phyloP scores from a whole-genome alignment of 2,888 invertebrate species.

The Idaea dimidiata region DNA sequence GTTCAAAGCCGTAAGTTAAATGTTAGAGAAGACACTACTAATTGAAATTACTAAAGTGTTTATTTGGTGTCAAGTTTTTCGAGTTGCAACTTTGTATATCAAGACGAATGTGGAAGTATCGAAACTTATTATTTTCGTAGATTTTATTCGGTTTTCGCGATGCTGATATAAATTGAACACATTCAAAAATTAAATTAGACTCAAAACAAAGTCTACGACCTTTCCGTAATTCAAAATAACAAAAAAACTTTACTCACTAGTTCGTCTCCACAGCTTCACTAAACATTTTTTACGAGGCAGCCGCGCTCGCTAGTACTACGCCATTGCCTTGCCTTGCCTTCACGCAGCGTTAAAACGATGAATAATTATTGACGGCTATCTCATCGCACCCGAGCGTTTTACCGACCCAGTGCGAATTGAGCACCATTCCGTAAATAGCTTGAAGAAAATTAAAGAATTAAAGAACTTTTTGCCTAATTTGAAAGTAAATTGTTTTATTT shows the following conservation, averaged over 20 bases:
- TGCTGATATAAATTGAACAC: too few relatives aligned
- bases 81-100: too few relatives aligned
- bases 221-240: too few relatives aligned
- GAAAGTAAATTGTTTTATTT: not conserved
- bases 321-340: conserved; percentile 63
- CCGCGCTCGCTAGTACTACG: conserved; percentile 54
- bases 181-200: too few relatives aligned
- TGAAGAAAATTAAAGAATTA: not conserved
- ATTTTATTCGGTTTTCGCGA: too few relatives aligned
- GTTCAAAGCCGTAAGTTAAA: too few relatives aligned
- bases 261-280: conserved; percentile 45
- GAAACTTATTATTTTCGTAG: too few relatives aligned
- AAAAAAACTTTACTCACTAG: not conserved
- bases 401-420: conserved; percentile 18
- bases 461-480: not conserved
- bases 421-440: not conserved
- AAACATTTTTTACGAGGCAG: conserved; percentile 73
- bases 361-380: conserved; percentile 67
- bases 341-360: conserved; percentile 75
- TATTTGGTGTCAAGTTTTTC: too few relatives aligned
- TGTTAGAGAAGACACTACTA: too few relatives aligned
- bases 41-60: too few relatives aligned
- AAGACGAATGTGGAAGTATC: too few relatives aligned
- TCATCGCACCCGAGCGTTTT: conserved; percentile 2
- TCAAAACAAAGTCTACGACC: too few relatives aligned